Conservation (phyloP, 1,140 invertebrate genomes). For the Orchesella cincta region DNA sequence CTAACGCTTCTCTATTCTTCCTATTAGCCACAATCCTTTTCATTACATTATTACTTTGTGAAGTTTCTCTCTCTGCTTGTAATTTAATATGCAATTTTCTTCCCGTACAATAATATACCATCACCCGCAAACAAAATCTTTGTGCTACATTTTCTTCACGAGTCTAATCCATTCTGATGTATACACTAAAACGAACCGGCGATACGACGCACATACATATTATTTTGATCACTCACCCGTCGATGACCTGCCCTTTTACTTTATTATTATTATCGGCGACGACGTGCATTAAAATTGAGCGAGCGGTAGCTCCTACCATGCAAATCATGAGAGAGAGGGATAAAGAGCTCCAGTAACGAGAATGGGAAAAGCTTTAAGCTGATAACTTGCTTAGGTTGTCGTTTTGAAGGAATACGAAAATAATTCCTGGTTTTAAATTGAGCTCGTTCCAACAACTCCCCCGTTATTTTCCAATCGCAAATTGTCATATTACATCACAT, state of each 20-base stretch:
- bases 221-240: slow-evolving; percentile 22
- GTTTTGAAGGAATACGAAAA: not conserved
- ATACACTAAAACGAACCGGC: not conserved
- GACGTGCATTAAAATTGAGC: not conserved
- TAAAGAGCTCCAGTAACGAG: not conserved
- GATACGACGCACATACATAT: not conserved
- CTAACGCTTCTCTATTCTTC: slow-evolving; percentile 23
- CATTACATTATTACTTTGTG: slow-evolving; percentile 23
- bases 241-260: slow-evolving; percentile 19
- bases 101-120: not conserved
- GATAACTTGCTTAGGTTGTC: not conserved
- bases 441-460: not conserved
- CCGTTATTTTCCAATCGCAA: slow-evolving; percentile 6
- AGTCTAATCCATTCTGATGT: not conserved
- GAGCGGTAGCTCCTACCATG: not conserved
- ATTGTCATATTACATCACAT: not conserved
- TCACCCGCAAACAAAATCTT: not conserved
- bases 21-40: slow-evolving; percentile 28
- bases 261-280: slow-evolving; percentile 15
- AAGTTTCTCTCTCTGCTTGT: slow-evolving; percentile 5
- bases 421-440: slow-evolving; percentile 19
- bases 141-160: not conserved
- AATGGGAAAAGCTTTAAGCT: not conserved
- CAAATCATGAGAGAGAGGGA: not conserved
- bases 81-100: slow-evolving; percentile 29